phyloP scores from a whole-genome alignment of 2,113 vertebrate species.

The Gavialis gangeticus region DNA sequence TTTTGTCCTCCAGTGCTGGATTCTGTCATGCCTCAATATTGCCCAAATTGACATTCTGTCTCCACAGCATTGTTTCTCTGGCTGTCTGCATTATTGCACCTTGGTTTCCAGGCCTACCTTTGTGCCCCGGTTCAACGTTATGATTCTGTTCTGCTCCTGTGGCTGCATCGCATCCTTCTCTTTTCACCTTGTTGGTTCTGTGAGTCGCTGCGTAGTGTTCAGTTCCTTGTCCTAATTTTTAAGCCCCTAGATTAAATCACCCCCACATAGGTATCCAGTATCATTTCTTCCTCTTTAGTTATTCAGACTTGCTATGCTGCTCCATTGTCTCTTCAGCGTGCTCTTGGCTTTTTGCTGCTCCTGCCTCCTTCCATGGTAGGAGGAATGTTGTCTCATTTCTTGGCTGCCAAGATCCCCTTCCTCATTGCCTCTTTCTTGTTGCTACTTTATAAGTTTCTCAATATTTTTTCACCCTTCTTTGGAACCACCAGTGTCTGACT shows the following conservation, averaged over 20 bases:
- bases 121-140: background rate
- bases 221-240: background rate
- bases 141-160: background rate
- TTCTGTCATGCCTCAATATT: background rate
- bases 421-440: background rate
- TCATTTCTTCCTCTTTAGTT: background rate
- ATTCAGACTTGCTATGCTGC: background rate
- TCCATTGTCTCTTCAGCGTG: background rate
- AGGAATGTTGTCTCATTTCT: background rate
- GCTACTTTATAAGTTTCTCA: background rate
- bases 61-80: background rate
- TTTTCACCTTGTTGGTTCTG: background rate
- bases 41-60: background rate
- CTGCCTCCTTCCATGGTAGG: background rate
- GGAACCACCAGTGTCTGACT: background rate
- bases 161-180: background rate
- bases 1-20: background rate
- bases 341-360: background rate
- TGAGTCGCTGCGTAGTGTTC: background rate
- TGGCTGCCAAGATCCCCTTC: background rate
- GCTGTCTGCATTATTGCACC: background rate
- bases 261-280: background rate
- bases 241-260: background rate
- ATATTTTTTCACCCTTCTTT: background rate
- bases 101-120: background rate